Evolutionary conservation across 2,797 vertebrate genomes (phyloP).

Genomic region (Pygocentrus nattereri): DNA sequence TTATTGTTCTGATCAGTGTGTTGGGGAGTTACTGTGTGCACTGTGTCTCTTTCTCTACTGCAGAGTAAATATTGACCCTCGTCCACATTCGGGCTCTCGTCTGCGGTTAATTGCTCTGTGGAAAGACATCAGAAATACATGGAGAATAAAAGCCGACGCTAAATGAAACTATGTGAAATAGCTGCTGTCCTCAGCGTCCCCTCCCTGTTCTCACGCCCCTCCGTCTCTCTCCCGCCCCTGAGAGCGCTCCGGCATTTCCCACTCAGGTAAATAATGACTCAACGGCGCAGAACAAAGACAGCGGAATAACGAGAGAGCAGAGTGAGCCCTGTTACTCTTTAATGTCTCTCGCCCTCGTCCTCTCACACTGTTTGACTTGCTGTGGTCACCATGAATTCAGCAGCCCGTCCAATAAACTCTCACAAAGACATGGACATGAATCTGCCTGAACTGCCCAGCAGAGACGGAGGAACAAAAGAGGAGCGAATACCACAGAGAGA

Average conservation of each 20-base stretch:
- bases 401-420: slow-evolving; percentile 4
- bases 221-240: slow-evolving; percentile 52
- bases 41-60: slow-evolving; percentile 33
- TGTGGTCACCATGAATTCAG: not conserved
- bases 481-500: slow-evolving; percentile 11
- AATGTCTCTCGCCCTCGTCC: slow-evolving; percentile 10
- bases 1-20: too few relatives aligned
- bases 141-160: slow-evolving; percentile 34
- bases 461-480: slow-evolving; percentile 22
- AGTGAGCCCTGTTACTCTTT: slow-evolving; percentile 56
- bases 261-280: slow-evolving; percentile 62
- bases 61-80: slow-evolving; percentile 60
- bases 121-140: slow-evolving; percentile 51
- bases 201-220: slow-evolving; percentile 44
- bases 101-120: slow-evolving; percentile 48
- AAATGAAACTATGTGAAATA: too few relatives aligned
- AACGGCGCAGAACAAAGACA: slow-evolving; percentile 36
- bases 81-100: slow-evolving; percentile 42
- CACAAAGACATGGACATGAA: slow-evolving; percentile 47
- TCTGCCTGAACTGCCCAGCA: slow-evolving; percentile 28
- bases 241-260: slow-evolving; percentile 57
- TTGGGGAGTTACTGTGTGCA: slow-evolving; percentile 38
- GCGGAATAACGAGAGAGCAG: slow-evolving; percentile 39
- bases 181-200: too few relatives aligned
- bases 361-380: slow-evolving; percentile 47